phyloP scores from a whole-genome alignment of 2,797 vertebrate genomes.

The Propithecus deckenii region DNA sequence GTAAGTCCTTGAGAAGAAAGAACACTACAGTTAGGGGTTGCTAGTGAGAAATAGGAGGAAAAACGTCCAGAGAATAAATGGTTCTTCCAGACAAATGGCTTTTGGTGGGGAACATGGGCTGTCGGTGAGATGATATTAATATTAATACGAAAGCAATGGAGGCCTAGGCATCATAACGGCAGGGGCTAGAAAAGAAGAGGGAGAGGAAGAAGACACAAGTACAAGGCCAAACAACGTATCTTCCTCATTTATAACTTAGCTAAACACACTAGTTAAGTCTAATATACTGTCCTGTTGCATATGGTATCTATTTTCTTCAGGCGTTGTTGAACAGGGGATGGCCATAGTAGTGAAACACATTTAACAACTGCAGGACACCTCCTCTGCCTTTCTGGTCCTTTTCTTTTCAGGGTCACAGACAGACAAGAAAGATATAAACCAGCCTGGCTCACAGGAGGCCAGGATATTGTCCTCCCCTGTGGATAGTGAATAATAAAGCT shows the following conservation, averaged over 20 bases:
- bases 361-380: background rate
- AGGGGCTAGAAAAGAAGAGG: background rate
- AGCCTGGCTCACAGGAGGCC: background rate
- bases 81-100: background rate
- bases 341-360: background rate
- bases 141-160: background rate
- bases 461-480: background rate
- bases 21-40: background rate
- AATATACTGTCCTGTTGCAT: background rate
- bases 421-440: background rate
- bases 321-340: background rate
- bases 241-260: background rate
- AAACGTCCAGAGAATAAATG: background rate
- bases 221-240: background rate
- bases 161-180: background rate
- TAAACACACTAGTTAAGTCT: background rate
- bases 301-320: background rate
- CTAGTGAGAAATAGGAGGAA: background rate
- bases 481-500: background rate
- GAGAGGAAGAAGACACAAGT: background rate
- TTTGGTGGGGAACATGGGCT: background rate
- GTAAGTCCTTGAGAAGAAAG: background rate
- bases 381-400: background rate
- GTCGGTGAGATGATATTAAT: background rate
- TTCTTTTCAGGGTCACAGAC: constrained; percentile 23